phyloP scores from a whole-genome alignment of 1,140 invertebrate genomes.

The Lasioglossum baleicum region DNA sequence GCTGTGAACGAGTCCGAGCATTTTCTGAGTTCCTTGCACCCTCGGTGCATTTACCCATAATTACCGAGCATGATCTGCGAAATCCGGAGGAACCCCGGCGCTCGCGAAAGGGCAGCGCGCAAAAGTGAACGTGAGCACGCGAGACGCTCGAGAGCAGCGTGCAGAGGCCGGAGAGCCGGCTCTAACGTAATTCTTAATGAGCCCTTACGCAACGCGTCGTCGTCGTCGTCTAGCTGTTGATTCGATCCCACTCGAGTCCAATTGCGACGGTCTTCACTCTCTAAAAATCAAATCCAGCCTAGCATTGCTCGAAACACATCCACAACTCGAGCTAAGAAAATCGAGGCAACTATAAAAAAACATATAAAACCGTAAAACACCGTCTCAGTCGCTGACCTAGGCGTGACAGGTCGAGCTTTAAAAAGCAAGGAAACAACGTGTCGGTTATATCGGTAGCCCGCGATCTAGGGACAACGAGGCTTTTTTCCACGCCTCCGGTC shows the following conservation, averaged over 20 bases:
- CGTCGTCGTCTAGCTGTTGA: neutral
- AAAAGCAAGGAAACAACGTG: neutral
- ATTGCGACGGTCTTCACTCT: no score
- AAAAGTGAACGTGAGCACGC: constrained; percentile 22
- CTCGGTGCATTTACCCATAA: neutral
- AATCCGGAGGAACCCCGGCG: neutral
- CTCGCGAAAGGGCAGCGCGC: constrained; percentile 15
- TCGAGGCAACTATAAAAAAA: neutral
- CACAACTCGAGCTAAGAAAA: neutral
- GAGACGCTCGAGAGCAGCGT: neutral
- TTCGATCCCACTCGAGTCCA: constrained; percentile 1
- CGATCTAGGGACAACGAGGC: neutral
- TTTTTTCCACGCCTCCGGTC: constrained; percentile 15
- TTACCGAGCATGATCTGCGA: neutral
- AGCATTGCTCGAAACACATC: no score
- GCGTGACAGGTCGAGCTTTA: neutral
- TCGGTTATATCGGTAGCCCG: neutral
- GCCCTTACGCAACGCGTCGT: constrained; percentile 17
- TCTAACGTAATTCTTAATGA: constrained; percentile 32
- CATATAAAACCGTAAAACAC: neutral
- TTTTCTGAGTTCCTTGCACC: neutral
- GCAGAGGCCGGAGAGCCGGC: neutral
- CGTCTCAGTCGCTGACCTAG: neutral
- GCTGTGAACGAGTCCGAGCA: no score
- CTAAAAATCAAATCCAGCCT: no score